A percentile compares a stretch with the other conserved stretches of the same genome.
phyloP scores from a whole-genome alignment of 2,113 vertebrate genomes.

The Leuciscus idus region DNA sequence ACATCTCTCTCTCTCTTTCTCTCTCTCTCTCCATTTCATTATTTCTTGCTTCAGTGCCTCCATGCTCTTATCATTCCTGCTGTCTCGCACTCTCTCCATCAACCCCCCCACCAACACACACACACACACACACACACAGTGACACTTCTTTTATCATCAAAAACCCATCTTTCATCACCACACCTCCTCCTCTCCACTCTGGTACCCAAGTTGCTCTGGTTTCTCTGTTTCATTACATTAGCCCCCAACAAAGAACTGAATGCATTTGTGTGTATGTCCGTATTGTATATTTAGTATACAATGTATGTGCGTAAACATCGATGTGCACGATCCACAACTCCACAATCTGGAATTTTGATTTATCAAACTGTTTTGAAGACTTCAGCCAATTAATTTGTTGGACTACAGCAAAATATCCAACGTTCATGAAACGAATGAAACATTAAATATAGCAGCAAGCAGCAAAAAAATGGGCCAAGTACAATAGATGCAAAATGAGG shows the following conservation, averaged over 20 bases:
- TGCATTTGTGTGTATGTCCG: background rate
- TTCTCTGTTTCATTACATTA: constrained; percentile 22
- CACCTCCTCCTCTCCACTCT: constrained; percentile 50
- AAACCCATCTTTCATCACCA: constrained; percentile 63
- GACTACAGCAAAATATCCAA: background rate
- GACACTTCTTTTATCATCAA: constrained; percentile 64
- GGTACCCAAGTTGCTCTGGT: constrained; percentile 31
- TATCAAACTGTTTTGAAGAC: background rate
- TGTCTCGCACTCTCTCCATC: constrained; percentile 53
- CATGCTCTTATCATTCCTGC: constrained; percentile 61
- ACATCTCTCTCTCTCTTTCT: constrained; percentile 67
- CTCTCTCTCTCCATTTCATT: constrained; percentile 73
- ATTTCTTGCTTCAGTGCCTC: constrained; percentile 75
- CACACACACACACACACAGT: constrained; percentile 47
- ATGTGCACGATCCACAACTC: too few species aligned
- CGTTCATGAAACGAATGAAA: background rate
- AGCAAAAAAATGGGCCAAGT: background rate
- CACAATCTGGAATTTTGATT: background rate
- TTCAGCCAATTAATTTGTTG: background rate
- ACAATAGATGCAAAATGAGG: too few species aligned
- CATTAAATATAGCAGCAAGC: background rate
- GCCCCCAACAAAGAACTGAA: background rate
- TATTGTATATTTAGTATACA: background rate
- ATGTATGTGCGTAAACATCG: background rate
- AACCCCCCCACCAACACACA: constrained; percentile 20